Evolutionary conservation across 2,113 vertebrate species (phyloP).

Genomic region (Podarcis raffonei): DNA sequence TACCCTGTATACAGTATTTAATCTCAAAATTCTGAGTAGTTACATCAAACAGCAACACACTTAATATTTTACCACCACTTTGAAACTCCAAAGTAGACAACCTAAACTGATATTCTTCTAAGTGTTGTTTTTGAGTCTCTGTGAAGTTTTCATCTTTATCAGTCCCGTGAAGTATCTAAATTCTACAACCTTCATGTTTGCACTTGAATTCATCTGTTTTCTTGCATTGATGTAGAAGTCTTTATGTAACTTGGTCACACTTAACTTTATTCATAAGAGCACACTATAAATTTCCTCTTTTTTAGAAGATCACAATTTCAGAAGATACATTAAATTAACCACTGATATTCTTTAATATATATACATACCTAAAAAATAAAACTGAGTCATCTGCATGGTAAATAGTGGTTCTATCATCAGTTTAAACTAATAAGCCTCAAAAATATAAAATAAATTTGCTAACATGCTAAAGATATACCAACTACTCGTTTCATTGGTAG

Average conservation of each 20-base stretch:
- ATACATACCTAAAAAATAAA: neutral
- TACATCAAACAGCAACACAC: neutral
- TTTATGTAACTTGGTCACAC: conserved; percentile 15
- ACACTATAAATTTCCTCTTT: neutral
- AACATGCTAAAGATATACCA: neutral
- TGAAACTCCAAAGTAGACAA: conserved; percentile 64
- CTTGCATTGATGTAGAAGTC: neutral
- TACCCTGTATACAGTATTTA: neutral
- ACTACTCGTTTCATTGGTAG: conserved; percentile 51
- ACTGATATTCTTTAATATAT: neutral
- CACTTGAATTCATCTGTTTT: conserved; percentile 43
- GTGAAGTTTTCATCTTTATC: conserved; percentile 55
- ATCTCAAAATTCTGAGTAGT: neutral
- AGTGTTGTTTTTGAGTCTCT: conserved; percentile 48
- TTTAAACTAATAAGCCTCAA: conserved; percentile 13
- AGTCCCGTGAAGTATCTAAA: conserved; percentile 44
- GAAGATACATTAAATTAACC: neutral
- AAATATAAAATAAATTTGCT: neutral
- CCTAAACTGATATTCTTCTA: conserved; percentile 44
- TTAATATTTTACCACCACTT: conserved; percentile 61
- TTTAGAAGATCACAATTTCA: neutral
- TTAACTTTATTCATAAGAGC: neutral
- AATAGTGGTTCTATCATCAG: neutral
- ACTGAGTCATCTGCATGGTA: neutral
- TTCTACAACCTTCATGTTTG: conserved; percentile 25